Evolutionary conservation across 2,888 invertebrate genomes (phyloP).

Genomic region (Ophraella communa): DNA sequence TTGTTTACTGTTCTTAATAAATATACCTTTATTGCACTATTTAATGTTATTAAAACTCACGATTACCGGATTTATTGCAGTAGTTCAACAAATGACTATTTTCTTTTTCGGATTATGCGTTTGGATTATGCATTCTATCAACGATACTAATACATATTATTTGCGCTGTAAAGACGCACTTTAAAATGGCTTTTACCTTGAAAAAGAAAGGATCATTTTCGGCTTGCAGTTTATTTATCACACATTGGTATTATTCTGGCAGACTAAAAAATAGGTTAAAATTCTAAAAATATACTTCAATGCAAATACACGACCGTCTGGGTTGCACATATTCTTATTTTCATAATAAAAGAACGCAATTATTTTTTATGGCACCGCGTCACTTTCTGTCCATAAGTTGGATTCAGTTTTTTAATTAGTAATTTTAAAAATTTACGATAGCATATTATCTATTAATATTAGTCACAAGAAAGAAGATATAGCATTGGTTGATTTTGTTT

Average conservation of each 20-base stretch:
- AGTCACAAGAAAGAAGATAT: too few relatives aligned
- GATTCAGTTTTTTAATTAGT: not conserved
- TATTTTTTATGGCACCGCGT: conserved; percentile 5
- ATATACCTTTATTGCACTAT: too few relatives aligned
- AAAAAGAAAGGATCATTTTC: conserved; percentile 30
- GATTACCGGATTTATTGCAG: too few relatives aligned
- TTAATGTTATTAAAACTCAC: too few relatives aligned
- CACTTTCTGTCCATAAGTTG: not conserved
- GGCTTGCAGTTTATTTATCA: conserved; percentile 31
- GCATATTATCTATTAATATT: too few relatives aligned
- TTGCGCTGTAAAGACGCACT: not conserved
- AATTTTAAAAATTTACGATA: too few relatives aligned
- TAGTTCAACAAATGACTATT: too few relatives aligned
- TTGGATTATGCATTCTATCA: too few relatives aligned
- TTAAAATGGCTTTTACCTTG: conserved; percentile 12
- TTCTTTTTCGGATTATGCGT: too few relatives aligned
- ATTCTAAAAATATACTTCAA: conserved; percentile 39
- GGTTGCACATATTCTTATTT: conserved; percentile 34
- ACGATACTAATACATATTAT: too few relatives aligned
- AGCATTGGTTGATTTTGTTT: too few relatives aligned
- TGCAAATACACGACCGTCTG: conserved; percentile 39
- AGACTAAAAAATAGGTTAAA: conserved; percentile 43
- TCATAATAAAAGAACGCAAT: conserved; percentile 33
- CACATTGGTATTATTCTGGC: conserved; percentile 33
- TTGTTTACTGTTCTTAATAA: too few relatives aligned